Conservation (phyloP, 2,113 vertebrate species). For the Scomber colias region DNA sequence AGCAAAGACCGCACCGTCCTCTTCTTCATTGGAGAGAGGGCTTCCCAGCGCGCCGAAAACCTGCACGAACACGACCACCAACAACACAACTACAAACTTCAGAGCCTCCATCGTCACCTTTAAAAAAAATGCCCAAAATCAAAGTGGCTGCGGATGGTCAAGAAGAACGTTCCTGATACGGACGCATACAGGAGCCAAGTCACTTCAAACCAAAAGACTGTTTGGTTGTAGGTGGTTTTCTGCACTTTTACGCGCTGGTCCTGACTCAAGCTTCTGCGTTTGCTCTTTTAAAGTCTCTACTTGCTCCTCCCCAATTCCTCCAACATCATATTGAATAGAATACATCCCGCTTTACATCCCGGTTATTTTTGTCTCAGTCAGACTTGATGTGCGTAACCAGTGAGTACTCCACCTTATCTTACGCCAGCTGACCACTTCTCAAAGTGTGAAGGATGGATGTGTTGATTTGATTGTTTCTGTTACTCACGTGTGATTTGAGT, state of each 20-base stretch:
- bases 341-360: neutral
- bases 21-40: constrained; percentile 53
- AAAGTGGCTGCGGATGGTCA: neutral
- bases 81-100: constrained; percentile 67
- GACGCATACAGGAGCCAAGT: constrained; percentile 33
- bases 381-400: constrained; percentile 12
- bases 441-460: constrained; percentile 31
- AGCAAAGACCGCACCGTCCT: constrained; percentile 67
- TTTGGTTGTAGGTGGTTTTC: neutral
- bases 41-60: constrained; percentile 59
- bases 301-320: constrained; percentile 39
- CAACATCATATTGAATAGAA: constrained; percentile 20
- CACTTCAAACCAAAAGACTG: neutral
- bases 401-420: constrained; percentile 15
- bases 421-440: constrained; percentile 31
- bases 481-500: neutral
- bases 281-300: constrained; percentile 50
- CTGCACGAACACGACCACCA: constrained; percentile 69
- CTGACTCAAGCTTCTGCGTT: constrained; percentile 1
- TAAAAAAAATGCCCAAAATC: too few relatives aligned
- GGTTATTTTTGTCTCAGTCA: constrained; percentile 27
- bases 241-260: neutral
- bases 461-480: constrained; percentile 14
- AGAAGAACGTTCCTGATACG: neutral
- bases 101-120: constrained; percentile 70